Percentiles rank a stretch among this genome's conserved stretches.
Evolutionary conservation across 2,113 vertebrate genomes (phyloP).

Genomic region (Eublepharis macularius): DNA sequence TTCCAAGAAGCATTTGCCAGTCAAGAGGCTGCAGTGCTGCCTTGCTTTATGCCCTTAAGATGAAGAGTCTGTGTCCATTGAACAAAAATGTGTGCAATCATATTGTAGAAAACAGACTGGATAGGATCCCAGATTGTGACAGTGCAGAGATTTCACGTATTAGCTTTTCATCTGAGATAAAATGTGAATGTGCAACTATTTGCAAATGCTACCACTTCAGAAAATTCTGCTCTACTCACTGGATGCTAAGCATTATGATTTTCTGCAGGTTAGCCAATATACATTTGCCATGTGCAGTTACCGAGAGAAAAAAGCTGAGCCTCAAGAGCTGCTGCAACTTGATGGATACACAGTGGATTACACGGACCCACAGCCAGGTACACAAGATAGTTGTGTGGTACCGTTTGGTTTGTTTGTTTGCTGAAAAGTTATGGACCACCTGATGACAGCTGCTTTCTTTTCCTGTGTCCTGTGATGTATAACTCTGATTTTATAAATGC

Average conservation of each 20-base stretch:
- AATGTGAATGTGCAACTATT: accelerated
- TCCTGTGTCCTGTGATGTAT: background rate
- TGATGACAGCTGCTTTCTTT: background rate
- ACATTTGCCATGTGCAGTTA: conserved; percentile 99
- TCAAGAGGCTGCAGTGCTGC: background rate
- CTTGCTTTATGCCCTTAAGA: background rate
- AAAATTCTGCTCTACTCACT: conserved; percentile 18
- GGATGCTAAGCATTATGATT: conserved; percentile 54
- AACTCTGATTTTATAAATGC: background rate
- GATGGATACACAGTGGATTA: conserved; percentile 99
- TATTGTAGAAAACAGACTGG: background rate
- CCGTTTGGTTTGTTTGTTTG: background rate
- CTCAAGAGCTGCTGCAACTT: conserved; percentile 95
- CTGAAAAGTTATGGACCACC: background rate
- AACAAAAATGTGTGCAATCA: background rate
- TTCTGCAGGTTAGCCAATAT: conserved; percentile 95
- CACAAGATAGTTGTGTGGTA: accelerated
- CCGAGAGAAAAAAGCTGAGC: conserved; percentile 97
- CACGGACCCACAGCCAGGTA: conserved; percentile 98
- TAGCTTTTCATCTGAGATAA: background rate
- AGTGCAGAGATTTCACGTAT: background rate
- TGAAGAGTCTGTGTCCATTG: background rate
- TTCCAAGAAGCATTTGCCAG: background rate
- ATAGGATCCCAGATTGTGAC: background rate
- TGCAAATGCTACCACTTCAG: background rate